These are phyloP conservation scores for Pantherophis vulpinus DNA, from an alignment of 2,797 vertebrate genomes.

Conservation along the genomic window DNA sequence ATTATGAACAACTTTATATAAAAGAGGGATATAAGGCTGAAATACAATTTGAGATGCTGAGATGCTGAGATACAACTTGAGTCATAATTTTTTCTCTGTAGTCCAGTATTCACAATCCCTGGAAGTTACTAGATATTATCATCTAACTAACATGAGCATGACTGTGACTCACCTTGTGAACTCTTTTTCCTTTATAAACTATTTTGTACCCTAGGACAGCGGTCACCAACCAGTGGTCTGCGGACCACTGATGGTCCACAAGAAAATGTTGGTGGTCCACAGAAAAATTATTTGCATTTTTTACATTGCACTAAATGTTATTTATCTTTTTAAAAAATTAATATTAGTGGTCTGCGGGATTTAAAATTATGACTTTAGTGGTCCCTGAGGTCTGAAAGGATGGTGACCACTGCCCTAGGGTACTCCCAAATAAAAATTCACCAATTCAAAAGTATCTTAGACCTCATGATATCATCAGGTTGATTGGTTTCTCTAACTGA, in stretches of 20 bases:
- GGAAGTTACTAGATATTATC: constrained; percentile 42
- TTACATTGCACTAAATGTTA: too few relatives aligned
- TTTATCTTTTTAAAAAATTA: too few relatives aligned
- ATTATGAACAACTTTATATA: constrained; percentile 17
- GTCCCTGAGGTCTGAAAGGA: too few relatives aligned
- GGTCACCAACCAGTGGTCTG: too few relatives aligned
- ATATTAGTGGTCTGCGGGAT: too few relatives aligned
- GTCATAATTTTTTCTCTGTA: neutral
- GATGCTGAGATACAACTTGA: neutral
- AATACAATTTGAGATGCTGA: neutral
- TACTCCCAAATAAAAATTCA: neutral
- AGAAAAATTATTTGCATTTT: too few relatives aligned
- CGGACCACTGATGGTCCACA: too few relatives aligned
- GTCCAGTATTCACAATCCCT: constrained; percentile 32
- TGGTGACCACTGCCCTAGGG: too few relatives aligned
- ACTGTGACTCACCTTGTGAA: constrained; percentile 40
- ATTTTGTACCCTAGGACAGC: constrained; percentile 1
- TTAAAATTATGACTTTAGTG: too few relatives aligned
- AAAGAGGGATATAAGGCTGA: constrained; percentile 23
- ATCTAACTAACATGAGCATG: constrained; percentile 47
- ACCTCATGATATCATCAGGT: neutral
- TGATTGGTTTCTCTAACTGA: neutral
- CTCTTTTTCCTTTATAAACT: constrained; percentile 47
- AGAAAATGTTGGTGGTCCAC: too few relatives aligned
- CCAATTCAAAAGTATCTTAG: neutral